These are phyloP conservation scores for Cephus sareptanus DNA, from an alignment of 2,888 invertebrate species.

Conservation along the genomic window DNA sequence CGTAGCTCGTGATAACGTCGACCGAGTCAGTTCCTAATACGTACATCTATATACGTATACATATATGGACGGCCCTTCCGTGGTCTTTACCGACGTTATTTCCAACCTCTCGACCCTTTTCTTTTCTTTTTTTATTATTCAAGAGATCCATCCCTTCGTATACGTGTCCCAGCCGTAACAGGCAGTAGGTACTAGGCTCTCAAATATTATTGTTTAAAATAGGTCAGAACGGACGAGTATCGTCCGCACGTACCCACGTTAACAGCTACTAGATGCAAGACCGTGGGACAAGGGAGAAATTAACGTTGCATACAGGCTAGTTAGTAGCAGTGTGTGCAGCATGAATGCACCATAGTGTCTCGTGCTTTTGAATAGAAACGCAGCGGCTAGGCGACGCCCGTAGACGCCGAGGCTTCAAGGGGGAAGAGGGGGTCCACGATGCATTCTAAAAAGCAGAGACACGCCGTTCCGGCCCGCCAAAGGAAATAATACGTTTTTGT, in stretches of 20 bases:
- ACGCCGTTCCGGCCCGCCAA: background rate
- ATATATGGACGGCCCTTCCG: conserved; percentile 5
- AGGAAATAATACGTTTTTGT: background rate
- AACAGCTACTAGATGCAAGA: background rate
- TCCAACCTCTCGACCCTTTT: conserved; percentile 2
- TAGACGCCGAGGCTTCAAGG: background rate
- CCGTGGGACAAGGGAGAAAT: conserved; percentile 15
- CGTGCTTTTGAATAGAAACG: background rate
- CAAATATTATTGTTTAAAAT: conserved; percentile 1
- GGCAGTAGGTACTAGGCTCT: background rate
- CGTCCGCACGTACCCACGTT: background rate
- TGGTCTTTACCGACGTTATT: conserved; percentile 14
- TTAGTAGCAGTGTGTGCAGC: background rate
- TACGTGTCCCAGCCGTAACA: background rate
- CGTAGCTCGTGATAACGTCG: background rate
- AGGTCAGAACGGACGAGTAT: background rate
- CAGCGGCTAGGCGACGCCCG: background rate
- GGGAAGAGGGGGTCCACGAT: background rate
- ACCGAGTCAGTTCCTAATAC: background rate
- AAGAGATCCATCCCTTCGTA: conserved; percentile 8
- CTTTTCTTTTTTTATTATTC: conserved; percentile 1
- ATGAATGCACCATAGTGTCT: background rate
- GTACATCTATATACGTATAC: conserved; percentile 8
- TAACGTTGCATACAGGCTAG: conserved; percentile 9
- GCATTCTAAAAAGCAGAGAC: background rate